Base-by-base conservation (phyloP, 1,140 invertebrate species). In the Drosophila setifemur region DNA sequence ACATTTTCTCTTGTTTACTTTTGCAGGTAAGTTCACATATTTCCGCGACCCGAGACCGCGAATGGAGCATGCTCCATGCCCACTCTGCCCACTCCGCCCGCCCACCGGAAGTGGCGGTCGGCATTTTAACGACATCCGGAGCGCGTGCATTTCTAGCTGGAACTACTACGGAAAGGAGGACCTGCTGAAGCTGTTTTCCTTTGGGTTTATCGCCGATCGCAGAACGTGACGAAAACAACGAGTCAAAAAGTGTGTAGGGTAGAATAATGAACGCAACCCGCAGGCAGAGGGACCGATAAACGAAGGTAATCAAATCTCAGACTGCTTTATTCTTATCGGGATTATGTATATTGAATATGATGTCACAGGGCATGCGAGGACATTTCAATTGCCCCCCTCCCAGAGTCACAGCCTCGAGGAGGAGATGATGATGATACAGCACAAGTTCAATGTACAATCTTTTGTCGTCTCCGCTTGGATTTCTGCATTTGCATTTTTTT, bases 11-110 rank as follows among this genome's bases (percentile, higher is more conserved):
- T 43, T 70, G 26, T 50, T 60, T 81, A 52, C 60, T 4, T 85
- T 86, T 14, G n/a, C 82, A 86, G 81, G 81, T 86, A 86, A 86
- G 81, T 86, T 81, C 57, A 79, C 55, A 85, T 50, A 79, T 57
- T 58, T 53, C 37, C 52, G 35, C 54, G 53, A 61, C 58, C 23
- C 14, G 18, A 39, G 54, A 70, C 25, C 39, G 43, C 42, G 18
- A 6, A n/a, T n/a, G n/a, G n/a, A n/a, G n/a, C n/a, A n/a, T n/a
- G n/a, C n/a, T n/a, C n/a, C n/a, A n/a, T n/a, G n/a, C n/a, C n/a
- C n/a, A n/a, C n/a, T n/a, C 11, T 7, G 16, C 26, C 6, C 29
- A 21, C 19, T 26, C 52, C 18, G 21, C 29, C 48, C 42, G 53
- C 45, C 37, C 8, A 67, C 61, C 52, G 43, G 67, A 70, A 71